These are phyloP conservation scores for Periparus ater DNA, from an alignment of 2,797 vertebrate species.

Conservation along the genomic window DNA sequence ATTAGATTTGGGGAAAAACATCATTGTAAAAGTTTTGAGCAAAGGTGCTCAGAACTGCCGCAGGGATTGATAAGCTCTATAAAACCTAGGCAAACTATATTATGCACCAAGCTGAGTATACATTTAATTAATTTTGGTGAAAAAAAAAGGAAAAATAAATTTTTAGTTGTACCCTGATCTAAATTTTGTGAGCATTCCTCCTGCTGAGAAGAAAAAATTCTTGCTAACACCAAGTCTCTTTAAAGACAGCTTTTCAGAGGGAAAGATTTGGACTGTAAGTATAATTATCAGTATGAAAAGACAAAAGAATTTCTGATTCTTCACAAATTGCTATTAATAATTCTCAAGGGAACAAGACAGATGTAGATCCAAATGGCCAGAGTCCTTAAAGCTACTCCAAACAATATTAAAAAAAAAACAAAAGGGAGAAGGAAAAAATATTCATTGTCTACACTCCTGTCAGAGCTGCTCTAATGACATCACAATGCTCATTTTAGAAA, in stretches of 20 bases:
- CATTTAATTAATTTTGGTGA: background rate
- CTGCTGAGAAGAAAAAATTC: background rate
- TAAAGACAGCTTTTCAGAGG: constrained; percentile 39
- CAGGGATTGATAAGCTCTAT: background rate
- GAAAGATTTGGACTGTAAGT: constrained; percentile 1
- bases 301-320: constrained; percentile 48
- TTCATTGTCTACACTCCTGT: background rate
- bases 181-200: background rate
- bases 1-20: constrained; percentile 16
- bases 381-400: constrained; percentile 34
- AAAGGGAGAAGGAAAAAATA: background rate
- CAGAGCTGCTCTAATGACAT: background rate
- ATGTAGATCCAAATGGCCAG: background rate
- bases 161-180: background rate
- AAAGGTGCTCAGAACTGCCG: background rate
- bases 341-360: constrained; percentile 31
- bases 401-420: background rate
- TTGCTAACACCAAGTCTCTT: constrained; percentile 39
- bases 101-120: background rate
- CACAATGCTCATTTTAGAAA: constrained; percentile 25
- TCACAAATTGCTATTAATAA: constrained; percentile 47
- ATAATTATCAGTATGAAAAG: constrained; percentile 33
- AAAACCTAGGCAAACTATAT: background rate
- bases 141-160: background rate
- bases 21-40: background rate